A percentile compares a stretch with the other conserved stretches of the same genome.
phyloP scores from a whole-genome alignment of 1,140 invertebrate genomes.

The Liolophura sinensis region DNA sequence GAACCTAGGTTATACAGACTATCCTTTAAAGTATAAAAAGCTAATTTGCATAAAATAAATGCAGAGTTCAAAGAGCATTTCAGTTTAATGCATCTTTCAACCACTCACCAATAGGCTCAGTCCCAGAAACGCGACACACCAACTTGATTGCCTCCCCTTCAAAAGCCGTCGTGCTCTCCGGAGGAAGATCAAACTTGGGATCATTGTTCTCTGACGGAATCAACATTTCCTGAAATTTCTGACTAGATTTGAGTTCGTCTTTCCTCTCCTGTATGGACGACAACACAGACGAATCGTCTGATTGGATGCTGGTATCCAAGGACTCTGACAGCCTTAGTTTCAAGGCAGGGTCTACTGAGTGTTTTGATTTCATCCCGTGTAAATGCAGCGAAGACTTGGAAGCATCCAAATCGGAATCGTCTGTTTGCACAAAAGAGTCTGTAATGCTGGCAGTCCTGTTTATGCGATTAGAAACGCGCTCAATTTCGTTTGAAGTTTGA shows the following conservation, averaged over 20 bases:
- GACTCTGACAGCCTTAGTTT: too few relatives aligned
- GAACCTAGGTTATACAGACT: too few relatives aligned
- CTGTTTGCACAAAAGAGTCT: conserved; percentile 1
- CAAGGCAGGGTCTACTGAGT: too few relatives aligned
- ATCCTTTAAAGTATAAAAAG: too few relatives aligned
- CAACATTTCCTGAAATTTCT: conserved; percentile 35
- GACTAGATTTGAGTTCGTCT: conserved; percentile 10
- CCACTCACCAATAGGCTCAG: conserved; percentile 44
- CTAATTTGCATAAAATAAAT: too few relatives aligned
- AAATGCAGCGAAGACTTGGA: too few relatives aligned
- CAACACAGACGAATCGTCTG: too few relatives aligned
- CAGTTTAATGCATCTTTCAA: too few relatives aligned
- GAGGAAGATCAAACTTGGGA: conserved; percentile 44
- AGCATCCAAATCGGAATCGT: not conserved
- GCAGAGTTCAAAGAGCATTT: too few relatives aligned
- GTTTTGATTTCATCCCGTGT: too few relatives aligned
- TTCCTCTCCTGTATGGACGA: not conserved
- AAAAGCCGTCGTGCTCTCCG: conserved; percentile 37
- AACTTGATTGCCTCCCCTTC: conserved; percentile 52
- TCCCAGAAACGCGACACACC: conserved; percentile 41
- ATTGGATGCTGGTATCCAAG: too few relatives aligned
- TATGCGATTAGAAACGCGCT: conserved; percentile 22
- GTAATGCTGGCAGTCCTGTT: not conserved
- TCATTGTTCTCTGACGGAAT: conserved; percentile 42
- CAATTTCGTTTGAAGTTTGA: conserved; percentile 42